Base-by-base conservation (phyloP, 2,888 invertebrate species). In the Ctenicera cuprea region DNA sequence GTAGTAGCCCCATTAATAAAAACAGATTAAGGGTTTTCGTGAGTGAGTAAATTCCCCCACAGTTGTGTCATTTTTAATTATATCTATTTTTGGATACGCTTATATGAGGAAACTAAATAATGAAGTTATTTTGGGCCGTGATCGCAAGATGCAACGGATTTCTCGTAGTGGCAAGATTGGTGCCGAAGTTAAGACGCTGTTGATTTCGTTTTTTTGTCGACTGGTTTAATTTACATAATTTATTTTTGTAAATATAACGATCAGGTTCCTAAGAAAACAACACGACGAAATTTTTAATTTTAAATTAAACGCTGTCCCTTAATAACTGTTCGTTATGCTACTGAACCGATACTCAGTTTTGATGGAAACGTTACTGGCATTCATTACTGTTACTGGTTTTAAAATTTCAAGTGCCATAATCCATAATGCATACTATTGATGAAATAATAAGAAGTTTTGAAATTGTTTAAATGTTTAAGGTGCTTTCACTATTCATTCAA, bases 31-130 rank as follows among this genome's bases (percentile, higher is more conserved):
- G 69, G 50, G 64, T 64, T 68, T 73, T 52, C 63, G 48, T 41
- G 61, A 72, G 69, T 73, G 69, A 69, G 70, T 71, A 74, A 74
- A 74, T 74, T 74, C 74, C 50, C 71, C 38, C 50, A 57, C 20
- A 20, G 50, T 54, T 71, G 64, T 64, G 74, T 74, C 74, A 74
- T 38, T 74, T 66, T 71, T 74, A 74, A 74, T 74, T 74, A 71
- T 43, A 26, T 74, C 74, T 74, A 74, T 74, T 74, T 74, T 71
- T 71, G 70, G 71, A 52, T 22, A 38, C 70, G 33, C 65, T 65
- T 65, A 57, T 41, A 43, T 20, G 71, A 65, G 61, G 70, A 71
- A 69, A 48, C 64, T 69, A 62, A 73, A 73, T 73, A 73, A 73
- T 73, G 45, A 38, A 71, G 74, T 48, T 74, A 74, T 74, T 71